phyloP scores from a whole-genome alignment of 2,113 vertebrate genomes.

The Cariama cristata region DNA sequence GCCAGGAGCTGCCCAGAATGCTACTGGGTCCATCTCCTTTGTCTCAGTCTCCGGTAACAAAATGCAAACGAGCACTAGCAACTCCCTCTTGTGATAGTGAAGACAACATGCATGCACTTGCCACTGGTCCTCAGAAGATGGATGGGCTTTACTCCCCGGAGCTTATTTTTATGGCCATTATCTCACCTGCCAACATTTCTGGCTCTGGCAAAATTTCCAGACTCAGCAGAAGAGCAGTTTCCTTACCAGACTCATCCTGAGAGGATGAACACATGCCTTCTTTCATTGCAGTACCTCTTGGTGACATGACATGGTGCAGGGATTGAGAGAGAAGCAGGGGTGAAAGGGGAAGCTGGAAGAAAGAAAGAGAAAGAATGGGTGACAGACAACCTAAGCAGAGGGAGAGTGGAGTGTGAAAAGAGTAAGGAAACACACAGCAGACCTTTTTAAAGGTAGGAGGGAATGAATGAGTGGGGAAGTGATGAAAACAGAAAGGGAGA shows the following conservation, averaged over 20 bases:
- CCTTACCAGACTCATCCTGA: not conserved
- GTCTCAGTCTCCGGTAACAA: fast-evolving
- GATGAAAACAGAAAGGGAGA: not conserved
- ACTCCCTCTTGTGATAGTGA: not conserved
- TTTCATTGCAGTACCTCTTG: not conserved
- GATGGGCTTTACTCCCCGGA: not conserved
- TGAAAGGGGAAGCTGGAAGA: not conserved
- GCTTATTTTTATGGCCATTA: not conserved
- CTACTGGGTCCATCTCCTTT: not conserved
- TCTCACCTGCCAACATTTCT: not conserved
- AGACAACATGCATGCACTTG: not conserved
- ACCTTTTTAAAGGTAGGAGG: not conserved
- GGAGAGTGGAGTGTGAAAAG: not conserved
- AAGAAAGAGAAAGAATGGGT: not conserved
- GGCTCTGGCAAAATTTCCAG: not conserved
- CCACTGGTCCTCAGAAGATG: not conserved
- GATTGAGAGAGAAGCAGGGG: not conserved
- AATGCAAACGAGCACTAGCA: not conserved
- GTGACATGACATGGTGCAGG: not conserved
- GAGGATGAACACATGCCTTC: not conserved
- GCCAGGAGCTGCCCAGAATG: not conserved
- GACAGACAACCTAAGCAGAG: not conserved
- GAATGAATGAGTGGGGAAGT: not conserved
- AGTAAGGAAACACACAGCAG: not conserved
- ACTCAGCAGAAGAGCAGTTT: not conserved